A percentile compares a stretch with the other conserved stretches of the same genome.
These are phyloP conservation scores for Puffinus mauretanicus DNA, from an alignment of 2,113 vertebrate genomes.

Conservation along the genomic window DNA sequence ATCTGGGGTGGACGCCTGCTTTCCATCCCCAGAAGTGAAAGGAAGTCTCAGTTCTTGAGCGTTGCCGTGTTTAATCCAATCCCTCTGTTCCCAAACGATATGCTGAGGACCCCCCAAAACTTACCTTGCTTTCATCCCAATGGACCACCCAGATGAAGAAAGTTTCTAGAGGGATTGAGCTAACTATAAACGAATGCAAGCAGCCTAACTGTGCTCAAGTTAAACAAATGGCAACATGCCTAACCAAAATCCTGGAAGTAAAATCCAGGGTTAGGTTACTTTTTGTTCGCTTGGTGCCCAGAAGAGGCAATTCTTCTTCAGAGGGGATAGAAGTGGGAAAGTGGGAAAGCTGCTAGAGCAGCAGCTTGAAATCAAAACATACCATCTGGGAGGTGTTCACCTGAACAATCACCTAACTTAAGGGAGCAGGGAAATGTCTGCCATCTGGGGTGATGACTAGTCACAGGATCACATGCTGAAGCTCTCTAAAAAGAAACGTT, in stretches of 20 bases:
- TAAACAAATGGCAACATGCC: not conserved
- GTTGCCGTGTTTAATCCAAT: not conserved
- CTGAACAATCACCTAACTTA: not conserved
- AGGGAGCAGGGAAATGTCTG: not conserved
- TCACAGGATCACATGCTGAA: not conserved
- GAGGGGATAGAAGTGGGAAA: not conserved
- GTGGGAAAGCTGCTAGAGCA: not conserved
- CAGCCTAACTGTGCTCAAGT: not conserved
- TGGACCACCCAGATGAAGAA: constrained; percentile 29
- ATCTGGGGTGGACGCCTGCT: fast-evolving
- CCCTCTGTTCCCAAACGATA: not conserved
- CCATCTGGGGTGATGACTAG: not conserved
- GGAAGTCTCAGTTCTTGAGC: not conserved
- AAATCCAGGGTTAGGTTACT: constrained; percentile 14
- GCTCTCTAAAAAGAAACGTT: not conserved
- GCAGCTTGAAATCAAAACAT: not conserved
- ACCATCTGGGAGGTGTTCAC: not conserved
- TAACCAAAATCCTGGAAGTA: constrained; percentile 1
- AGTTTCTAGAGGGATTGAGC: not conserved
- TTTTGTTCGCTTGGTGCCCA: not conserved
- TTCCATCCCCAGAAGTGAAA: not conserved
- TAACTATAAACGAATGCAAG: not conserved
- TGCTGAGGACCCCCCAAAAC: not conserved
- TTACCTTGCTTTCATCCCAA: not conserved
- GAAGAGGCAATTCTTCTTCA: not conserved